Evolutionary conservation across 2,113 vertebrate species (phyloP).

Genomic region (Gallinago paraguaiae): DNA sequence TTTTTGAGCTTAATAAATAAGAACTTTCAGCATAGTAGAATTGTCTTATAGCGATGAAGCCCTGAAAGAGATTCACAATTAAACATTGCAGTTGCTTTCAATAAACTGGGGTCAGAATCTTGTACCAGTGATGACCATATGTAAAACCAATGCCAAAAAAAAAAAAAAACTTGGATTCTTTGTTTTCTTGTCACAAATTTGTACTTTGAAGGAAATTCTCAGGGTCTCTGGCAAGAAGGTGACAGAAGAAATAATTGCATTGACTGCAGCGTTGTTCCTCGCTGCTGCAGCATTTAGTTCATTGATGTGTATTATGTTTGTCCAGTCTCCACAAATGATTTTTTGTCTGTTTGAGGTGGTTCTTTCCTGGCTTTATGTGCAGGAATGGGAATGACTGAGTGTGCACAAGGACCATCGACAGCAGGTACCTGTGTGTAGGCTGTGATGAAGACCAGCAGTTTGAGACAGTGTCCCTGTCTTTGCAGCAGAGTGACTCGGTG

Average conservation of each 20-base stretch:
- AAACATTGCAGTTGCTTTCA: neutral
- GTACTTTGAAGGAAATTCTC: neutral
- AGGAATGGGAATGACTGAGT: neutral
- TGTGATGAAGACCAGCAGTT: neutral
- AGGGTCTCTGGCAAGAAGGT: neutral
- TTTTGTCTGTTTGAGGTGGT: neutral
- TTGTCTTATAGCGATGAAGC: neutral
- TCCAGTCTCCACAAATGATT: neutral
- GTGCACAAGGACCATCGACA: neutral
- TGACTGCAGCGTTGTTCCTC: neutral
- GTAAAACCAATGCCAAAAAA: neutral
- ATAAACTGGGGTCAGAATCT: neutral
- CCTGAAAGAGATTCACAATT: neutral
- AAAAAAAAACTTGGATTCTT: neutral
- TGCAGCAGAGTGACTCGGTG: neutral
- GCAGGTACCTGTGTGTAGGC: neutral
- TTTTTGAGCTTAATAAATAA: neutral
- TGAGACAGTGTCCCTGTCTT: fast-evolving
- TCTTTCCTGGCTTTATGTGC: neutral
- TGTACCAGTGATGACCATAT: neutral
- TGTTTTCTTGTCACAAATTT: neutral
- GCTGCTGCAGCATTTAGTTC: neutral
- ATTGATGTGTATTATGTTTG: neutral
- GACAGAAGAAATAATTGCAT: neutral
- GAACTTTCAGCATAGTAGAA: neutral